Evolutionary conservation across 2,888 invertebrate genomes (phyloP).

Genomic region (Aspidiotus destructor): DNA sequence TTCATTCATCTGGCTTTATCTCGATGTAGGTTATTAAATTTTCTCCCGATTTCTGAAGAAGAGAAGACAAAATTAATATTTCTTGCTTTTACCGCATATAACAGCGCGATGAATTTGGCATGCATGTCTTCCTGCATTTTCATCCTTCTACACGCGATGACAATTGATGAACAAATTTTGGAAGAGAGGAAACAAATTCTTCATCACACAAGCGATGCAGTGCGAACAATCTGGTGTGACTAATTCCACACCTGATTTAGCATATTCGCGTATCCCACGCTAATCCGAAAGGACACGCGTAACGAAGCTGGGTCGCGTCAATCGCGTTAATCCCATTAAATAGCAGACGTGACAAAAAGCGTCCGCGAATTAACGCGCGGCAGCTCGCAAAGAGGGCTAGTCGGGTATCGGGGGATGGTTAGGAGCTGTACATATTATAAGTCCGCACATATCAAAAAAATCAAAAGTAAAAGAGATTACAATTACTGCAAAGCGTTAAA

Average conservation of each 20-base stretch:
- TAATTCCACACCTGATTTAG: conserved; percentile 24
- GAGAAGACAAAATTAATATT: too few species aligned
- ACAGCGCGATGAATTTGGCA: too few species aligned
- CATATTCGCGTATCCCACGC: conserved; percentile 24
- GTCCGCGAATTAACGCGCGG: conserved; percentile 6
- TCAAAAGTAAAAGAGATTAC: conserved; percentile 26
- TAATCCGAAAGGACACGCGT: conserved; percentile 19
- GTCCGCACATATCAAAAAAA: too few species aligned
- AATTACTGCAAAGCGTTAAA: conserved; percentile 25
- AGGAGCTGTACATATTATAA: conserved; percentile 5
- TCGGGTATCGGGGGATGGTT: conserved; percentile 11
- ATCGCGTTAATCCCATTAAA: conserved; percentile 25
- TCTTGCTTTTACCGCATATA: too few species aligned
- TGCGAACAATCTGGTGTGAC: not conserved
- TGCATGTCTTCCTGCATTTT: too few species aligned
- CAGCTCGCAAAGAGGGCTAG: not conserved
- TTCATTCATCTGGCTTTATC: too few species aligned
- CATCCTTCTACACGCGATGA: too few species aligned
- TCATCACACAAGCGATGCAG: too few species aligned
- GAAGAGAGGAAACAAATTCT: too few species aligned
- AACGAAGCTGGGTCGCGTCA: conserved; percentile 10
- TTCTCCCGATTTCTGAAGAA: too few species aligned
- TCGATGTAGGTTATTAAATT: too few species aligned
- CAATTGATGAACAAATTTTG: too few species aligned
- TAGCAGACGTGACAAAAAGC: conserved; percentile 28